Evolutionary conservation across 2,113 vertebrate genomes (phyloP), one percentile per base, ranked within the genome.

Genomic region (Misgurnus anguillicaudatus): DNA sequence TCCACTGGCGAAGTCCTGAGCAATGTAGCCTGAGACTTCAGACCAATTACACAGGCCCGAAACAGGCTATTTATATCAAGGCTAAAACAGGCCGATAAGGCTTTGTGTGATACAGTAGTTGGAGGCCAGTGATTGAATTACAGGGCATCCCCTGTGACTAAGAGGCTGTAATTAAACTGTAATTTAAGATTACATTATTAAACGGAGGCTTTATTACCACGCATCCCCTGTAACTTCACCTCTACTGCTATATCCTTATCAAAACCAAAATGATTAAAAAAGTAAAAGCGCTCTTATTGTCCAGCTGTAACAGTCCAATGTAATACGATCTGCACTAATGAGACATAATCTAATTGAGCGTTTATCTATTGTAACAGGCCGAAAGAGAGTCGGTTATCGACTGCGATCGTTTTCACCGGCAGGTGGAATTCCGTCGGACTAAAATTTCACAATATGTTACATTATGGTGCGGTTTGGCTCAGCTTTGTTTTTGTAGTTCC

Each of bases 241-340:
- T 91, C 91, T 83, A 88, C 91, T 92, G 95, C 94, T 95, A 93
- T 87, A 91, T 90, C 92, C 92, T 95, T 94, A 95, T 94, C 93
- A 93, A 94, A 93, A 89, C 57, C 61, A 66, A 84, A 84, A 84
- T 78, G 70, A 84, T 81, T 84, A 81, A 24, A 60, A 83, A 87
- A 87, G 77, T 76, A 75, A 80, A 86, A 91, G 88, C 79, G 85
- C 86, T 42, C 74, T 87, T 82, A 88, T 90, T 90, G 88, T 90
- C 83, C 86, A 60, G 83, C 84, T 87, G 86, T 88, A 84, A 83
- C 80, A 55, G 84, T 85, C 24, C 38, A 48, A 61, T 41, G 74
- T 64, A 79, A 81, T 68, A 71, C 45, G 82, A 83, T 84, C 65
- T 58, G 9, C 47, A 62, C 75, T 72, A 83, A 81, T 72, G 77